A percentile compares a stretch with the other conserved stretches of the same genome.
phyloP scores from a whole-genome alignment of 2,113 vertebrate genomes.

The Pluvialis apricaria region DNA sequence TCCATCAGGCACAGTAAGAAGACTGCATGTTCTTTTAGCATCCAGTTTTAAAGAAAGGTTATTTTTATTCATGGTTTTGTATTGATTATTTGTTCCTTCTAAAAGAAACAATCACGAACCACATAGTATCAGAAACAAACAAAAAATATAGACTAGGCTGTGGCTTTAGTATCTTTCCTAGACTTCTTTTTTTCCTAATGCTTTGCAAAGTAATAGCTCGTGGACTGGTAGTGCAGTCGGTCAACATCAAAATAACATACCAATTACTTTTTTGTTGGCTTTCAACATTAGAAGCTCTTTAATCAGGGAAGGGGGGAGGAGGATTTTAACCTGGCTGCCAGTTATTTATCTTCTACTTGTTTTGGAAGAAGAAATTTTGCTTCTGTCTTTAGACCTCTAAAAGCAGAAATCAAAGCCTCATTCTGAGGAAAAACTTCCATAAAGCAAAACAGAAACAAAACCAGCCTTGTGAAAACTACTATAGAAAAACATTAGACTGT shows the following conservation, averaged over 20 bases:
- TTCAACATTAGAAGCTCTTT: neutral
- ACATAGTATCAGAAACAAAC: constrained; percentile 65
- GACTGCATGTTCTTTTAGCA: constrained; percentile 65
- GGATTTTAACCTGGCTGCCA: neutral
- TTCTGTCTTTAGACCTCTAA: neutral
- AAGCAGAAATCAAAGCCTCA: neutral
- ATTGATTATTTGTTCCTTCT: constrained; percentile 72
- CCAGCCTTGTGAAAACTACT: neutral
- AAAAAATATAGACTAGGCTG: constrained; percentile 8
- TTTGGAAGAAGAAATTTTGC: neutral
- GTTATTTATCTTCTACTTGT: neutral
- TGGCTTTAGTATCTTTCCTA: constrained; percentile 39
- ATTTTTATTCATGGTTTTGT: constrained; percentile 71
- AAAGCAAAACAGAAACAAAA: neutral
- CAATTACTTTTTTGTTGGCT: neutral
- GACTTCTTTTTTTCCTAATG: constrained; percentile 12
- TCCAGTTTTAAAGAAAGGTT: constrained; percentile 69
- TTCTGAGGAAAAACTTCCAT: neutral
- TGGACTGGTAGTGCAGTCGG: neutral
- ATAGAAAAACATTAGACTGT: neutral
- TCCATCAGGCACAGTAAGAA: constrained; percentile 48
- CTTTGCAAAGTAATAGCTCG: constrained; percentile 6
- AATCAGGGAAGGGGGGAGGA: neutral
- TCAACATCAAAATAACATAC: neutral
- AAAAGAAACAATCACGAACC: constrained; percentile 69